These are phyloP conservation scores for Conops quadrifasciatus DNA, from an alignment of 2,888 invertebrate species.

Conservation along the genomic window DNA sequence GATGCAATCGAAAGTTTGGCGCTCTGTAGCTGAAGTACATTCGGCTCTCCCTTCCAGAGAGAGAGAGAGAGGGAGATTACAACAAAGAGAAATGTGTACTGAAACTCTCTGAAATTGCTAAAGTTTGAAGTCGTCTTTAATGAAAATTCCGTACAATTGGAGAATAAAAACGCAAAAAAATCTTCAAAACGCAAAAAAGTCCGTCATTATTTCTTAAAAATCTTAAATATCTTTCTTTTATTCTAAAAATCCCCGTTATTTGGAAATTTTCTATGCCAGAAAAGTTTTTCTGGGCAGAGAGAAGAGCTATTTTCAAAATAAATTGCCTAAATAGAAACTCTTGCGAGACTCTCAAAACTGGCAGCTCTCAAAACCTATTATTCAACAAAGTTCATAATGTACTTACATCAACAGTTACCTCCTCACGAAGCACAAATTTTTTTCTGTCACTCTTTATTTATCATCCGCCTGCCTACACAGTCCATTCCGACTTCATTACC, in stretches of 20 bases:
- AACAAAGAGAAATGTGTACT: background rate
- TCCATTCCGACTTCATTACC: background rate
- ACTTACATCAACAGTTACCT: background rate
- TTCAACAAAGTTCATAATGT: background rate
- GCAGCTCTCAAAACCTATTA: background rate
- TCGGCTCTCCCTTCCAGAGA: background rate
- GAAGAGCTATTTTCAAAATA: no score
- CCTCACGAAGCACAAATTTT: no score
- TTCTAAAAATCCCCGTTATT: no score
- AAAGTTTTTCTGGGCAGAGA: no score
- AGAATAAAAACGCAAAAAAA: background rate
- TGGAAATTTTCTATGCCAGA: no score
- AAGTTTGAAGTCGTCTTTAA: background rate
- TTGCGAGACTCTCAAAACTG: background rate
- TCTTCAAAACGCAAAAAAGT: no score
- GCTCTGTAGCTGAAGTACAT: slow-evolving; percentile 3
- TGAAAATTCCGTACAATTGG: background rate
- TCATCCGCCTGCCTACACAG: background rate
- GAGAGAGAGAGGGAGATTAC: background rate
- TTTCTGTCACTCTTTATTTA: background rate
- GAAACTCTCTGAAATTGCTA: background rate
- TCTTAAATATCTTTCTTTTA: no score
- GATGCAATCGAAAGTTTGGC: slow-evolving; percentile 19
- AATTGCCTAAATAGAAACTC: background rate
- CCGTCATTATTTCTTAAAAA: no score